Conservation (phyloP, 2,888 invertebrate species). For the Ctenicera cuprea region DNA sequence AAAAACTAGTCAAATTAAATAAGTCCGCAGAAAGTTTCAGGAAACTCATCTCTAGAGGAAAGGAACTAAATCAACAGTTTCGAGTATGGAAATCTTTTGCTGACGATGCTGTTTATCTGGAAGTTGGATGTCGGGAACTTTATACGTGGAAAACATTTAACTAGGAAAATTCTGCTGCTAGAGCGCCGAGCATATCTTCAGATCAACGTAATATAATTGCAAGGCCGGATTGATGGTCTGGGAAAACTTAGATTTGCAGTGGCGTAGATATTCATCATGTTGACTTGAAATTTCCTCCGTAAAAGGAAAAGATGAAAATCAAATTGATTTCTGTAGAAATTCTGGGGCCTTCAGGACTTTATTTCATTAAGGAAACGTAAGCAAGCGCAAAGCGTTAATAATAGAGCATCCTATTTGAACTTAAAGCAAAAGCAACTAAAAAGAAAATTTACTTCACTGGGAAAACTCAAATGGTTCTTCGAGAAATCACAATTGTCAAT, state of each 20-base stretch:
- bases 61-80: conserved; percentile 33
- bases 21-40: conserved; percentile 9
- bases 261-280: neutral
- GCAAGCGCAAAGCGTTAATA: too few relatives aligned
- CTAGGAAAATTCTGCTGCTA: conserved; percentile 14
- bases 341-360: too few relatives aligned
- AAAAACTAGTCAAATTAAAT: conserved; percentile 24
- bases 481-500: too few relatives aligned
- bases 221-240: neutral
- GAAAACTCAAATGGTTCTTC: too few relatives aligned
- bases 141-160: conserved; percentile 29
- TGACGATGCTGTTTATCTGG: conserved; percentile 34
- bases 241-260: conserved; percentile 12
- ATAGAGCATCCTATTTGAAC: too few relatives aligned
- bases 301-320: too few relatives aligned
- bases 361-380: too few relatives aligned
- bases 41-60: conserved; percentile 20
- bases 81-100: conserved; percentile 40
- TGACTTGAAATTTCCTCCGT: too few relatives aligned
- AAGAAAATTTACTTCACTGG: too few relatives aligned
- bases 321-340: too few relatives aligned
- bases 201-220: conserved; percentile 22
- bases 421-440: too few relatives aligned
- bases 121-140: conserved; percentile 31
- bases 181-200: neutral